These are phyloP conservation scores for Euglossa dilemma DNA, from an alignment of 1,140 invertebrate species.

Conservation along the genomic window DNA sequence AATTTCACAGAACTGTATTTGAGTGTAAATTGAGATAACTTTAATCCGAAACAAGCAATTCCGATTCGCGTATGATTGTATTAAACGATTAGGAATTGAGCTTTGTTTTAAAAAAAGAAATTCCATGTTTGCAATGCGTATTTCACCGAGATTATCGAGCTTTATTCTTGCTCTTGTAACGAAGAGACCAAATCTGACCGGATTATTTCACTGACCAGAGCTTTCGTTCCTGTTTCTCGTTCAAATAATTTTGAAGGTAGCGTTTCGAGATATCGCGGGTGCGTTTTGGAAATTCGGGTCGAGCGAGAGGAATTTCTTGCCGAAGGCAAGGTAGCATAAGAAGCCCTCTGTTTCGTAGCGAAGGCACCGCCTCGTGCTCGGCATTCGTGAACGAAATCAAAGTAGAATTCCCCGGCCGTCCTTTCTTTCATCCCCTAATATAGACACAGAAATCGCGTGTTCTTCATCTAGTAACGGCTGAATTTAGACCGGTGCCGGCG, in stretches of 20 bases:
- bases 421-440: not conserved
- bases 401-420: not conserved
- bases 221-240: too few species aligned
- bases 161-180: not conserved
- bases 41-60: too few species aligned
- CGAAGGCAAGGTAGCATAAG: not conserved
- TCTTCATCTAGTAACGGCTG: not conserved
- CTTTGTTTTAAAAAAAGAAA: too few species aligned
- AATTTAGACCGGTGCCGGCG: not conserved
- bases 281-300: not conserved
- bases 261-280: too few species aligned
- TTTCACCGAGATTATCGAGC: too few species aligned
- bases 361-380: not conserved
- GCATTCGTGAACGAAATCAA: constrained; percentile 4
- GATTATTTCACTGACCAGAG: not conserved
- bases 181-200: not conserved
- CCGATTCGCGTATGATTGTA: too few species aligned
- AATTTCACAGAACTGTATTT: too few species aligned
- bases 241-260: too few species aligned
- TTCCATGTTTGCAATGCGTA: too few species aligned
- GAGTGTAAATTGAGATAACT: too few species aligned
- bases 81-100: too few species aligned
- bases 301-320: not conserved
- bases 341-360: not conserved
- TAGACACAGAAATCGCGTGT: not conserved